These are phyloP conservation scores for Piprites chloris DNA, from an alignment of 2,113 vertebrate species.

Conservation along the genomic window DNA sequence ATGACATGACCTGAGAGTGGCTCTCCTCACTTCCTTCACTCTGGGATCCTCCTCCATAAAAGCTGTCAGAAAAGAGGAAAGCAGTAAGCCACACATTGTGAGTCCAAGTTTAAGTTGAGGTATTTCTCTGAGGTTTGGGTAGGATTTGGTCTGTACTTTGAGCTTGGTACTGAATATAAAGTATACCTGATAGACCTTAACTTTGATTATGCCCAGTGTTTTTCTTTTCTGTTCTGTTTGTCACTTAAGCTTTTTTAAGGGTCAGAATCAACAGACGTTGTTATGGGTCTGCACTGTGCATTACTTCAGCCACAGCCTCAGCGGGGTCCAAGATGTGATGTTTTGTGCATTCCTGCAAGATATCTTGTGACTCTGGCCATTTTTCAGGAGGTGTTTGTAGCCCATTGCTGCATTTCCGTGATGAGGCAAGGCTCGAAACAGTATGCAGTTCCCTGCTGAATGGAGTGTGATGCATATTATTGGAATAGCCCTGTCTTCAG, in stretches of 20 bases:
- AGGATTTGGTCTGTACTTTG: not conserved
- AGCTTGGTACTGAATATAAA: not conserved
- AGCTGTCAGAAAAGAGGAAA: not conserved
- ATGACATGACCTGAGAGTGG: not conserved
- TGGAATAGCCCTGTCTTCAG: not conserved
- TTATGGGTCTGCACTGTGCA: not conserved
- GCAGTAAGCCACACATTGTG: not conserved
- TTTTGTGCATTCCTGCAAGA: slow-evolving; percentile 42
- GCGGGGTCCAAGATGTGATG: slow-evolving; percentile 48
- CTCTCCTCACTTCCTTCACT: not conserved
- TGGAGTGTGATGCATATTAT: not conserved
- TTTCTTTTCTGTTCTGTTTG: not conserved
- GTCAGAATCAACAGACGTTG: not conserved
- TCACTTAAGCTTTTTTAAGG: not conserved
- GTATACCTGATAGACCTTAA: not conserved
- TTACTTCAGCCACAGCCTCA: not conserved
- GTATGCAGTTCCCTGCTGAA: not conserved
- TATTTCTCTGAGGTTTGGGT: not conserved
- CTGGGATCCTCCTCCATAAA: not conserved
- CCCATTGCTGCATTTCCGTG: not conserved
- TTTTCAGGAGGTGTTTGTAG: not conserved
- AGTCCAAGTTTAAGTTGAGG: not conserved
- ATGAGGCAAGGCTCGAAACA: not conserved
- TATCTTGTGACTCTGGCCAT: slow-evolving; percentile 33
- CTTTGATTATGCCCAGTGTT: not conserved